Percentiles rank a stretch among this genome's conserved stretches.
These are phyloP conservation scores for Patiria miniata DNA, from an alignment of 35 echinoderm and acorn worm species.

Conservation along the genomic window DNA sequence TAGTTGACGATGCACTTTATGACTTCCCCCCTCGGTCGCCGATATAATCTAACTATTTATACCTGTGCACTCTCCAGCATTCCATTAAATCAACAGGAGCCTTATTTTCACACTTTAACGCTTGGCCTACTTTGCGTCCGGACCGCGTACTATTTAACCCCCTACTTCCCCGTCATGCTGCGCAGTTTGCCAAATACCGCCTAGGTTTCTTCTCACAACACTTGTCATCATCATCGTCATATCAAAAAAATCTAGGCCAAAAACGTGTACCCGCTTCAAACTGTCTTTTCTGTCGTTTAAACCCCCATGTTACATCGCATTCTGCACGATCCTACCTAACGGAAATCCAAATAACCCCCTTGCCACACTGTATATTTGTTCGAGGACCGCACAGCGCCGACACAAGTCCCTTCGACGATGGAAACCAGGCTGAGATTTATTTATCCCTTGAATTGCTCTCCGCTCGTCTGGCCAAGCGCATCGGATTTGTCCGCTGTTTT, in stretches of 20 bases:
- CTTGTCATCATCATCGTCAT: conserved; percentile 8
- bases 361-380: conserved; percentile 26
- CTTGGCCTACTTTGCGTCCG: conserved; percentile 16
- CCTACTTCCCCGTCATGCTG: no score
- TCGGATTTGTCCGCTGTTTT: conserved; percentile 9
- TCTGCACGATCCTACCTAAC: background rate
- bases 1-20: conserved; percentile 2
- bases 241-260: background rate
- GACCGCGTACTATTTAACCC: no score
- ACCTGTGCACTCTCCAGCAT: background rate
- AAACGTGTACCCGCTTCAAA: conserved; percentile 9
- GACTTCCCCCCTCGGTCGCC: background rate
- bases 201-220: conserved; percentile 1
- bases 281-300: background rate
- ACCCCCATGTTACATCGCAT: background rate
- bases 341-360: background rate
- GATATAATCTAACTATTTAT: background rate
- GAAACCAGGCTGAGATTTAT: background rate
- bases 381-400: background rate
- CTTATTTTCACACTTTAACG: conserved; percentile 34
- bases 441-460: background rate
- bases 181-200: background rate
- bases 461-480: background rate
- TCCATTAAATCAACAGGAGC: conserved; percentile 8
- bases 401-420: conserved; percentile 16